Evolutionary conservation across 37 sponge, comb jelly and placozoan genomes (phyloP).

Genomic region (Dysidea cf. avara): DNA sequence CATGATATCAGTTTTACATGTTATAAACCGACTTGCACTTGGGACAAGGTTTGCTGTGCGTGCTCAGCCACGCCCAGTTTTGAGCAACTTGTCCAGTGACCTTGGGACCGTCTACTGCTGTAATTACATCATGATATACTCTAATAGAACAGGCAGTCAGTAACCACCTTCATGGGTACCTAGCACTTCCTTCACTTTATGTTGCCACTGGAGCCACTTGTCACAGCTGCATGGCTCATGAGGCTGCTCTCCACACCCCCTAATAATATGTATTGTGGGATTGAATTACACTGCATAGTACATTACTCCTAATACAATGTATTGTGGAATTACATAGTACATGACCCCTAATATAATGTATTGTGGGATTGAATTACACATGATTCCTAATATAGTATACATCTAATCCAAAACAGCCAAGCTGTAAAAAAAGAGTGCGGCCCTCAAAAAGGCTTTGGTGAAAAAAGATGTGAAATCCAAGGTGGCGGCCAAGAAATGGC

Average conservation of each 20-base stretch:
- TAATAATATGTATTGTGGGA: background rate
- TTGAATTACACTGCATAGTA: no score
- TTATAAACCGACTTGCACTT: conserved; percentile 75
- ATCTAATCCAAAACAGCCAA: no score
- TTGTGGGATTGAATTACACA: no score
- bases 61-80: conserved; percentile 68
- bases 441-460: no score
- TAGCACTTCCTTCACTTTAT: conserved; percentile 53
- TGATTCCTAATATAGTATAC: no score
- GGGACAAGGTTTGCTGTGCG: conserved; percentile 85
- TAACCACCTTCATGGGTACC: conserved; percentile 22
- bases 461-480: no score
- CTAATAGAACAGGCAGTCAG: background rate
- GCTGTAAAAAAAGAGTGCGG: no score
- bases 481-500: no score
- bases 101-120: conserved; percentile 15
- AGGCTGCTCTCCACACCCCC: conserved; percentile 68
- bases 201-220: conserved; percentile 74
- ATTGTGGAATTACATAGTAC: no score
- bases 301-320: no score
- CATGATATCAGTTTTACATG: background rate
- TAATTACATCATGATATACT: background rate
- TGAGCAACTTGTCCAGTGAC: conserved; percentile 37
- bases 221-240: conserved; percentile 83
- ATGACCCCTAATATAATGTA: no score